A percentile compares a stretch with the other conserved stretches of the same genome.
Evolutionary conservation across 2,888 invertebrate genomes (phyloP).

Genomic region (Elysia crispata): DNA sequence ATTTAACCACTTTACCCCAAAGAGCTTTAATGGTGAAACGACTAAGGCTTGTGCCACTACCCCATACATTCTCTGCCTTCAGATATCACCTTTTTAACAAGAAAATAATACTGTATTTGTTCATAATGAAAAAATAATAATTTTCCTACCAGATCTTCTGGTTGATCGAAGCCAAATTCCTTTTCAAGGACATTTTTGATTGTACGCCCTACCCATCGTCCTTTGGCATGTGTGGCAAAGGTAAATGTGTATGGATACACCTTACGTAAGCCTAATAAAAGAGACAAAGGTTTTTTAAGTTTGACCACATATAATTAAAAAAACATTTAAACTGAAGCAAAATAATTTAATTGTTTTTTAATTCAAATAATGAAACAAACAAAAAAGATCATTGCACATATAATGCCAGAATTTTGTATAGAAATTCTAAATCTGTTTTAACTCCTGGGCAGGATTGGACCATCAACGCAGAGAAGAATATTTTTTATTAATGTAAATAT

Average conservation of each 20-base stretch:
- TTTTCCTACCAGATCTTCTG: conserved; percentile 77
- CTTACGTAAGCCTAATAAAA: conserved; percentile 84
- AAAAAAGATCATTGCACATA: too few relatives aligned
- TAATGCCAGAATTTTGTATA: too few relatives aligned
- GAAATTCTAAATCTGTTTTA: neutral
- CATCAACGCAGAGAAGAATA: too few relatives aligned
- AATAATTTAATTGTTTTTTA: too few relatives aligned
- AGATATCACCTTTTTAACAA: neutral
- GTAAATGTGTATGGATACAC: conserved; percentile 98
- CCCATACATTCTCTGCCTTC: neutral
- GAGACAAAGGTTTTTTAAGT: neutral
- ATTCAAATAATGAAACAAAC: neutral
- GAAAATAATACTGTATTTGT: neutral
- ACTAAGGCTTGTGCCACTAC: too few relatives aligned
- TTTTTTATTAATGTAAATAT: too few relatives aligned
- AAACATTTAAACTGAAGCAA: too few relatives aligned
- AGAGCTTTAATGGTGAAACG: too few relatives aligned
- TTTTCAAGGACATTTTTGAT: conserved; percentile 94
- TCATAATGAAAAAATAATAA: conserved; percentile 17
- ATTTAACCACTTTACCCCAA: too few relatives aligned
- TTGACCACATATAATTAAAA: neutral
- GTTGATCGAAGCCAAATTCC: conserved; percentile 87
- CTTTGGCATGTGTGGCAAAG: conserved; percentile 96
- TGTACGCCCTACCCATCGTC: conserved; percentile 92
- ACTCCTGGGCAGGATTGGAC: too few relatives aligned